Conservation (phyloP, 2,888 invertebrate genomes). For the Incurvaria masculella region DNA sequence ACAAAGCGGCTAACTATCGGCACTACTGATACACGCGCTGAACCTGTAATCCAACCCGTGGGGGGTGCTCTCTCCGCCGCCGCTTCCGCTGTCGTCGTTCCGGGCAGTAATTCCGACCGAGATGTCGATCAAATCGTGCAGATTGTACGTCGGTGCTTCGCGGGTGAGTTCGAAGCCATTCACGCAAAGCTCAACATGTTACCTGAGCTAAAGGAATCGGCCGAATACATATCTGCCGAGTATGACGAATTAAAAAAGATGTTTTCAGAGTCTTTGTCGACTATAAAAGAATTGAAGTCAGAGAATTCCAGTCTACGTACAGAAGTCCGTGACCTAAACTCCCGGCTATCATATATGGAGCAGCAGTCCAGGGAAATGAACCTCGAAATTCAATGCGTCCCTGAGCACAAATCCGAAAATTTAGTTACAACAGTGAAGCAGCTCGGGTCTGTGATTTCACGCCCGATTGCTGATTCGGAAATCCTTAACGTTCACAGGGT, state of each 20-base stretch:
- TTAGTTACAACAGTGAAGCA: conserved; percentile 13
- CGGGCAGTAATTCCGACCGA: not conserved
- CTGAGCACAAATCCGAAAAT: conserved; percentile 16
- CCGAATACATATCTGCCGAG: not conserved
- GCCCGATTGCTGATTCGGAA: no score
- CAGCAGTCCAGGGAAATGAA: conserved; percentile 14
- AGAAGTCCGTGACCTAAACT: conserved; percentile 1
- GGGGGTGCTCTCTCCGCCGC: no score
- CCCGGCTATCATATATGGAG: conserved; percentile 13
- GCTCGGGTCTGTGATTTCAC: not conserved
- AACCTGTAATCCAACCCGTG: no score
- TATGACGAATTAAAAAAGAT: conserved; percentile 5
- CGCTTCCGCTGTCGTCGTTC: no score
- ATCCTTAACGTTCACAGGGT: no score
- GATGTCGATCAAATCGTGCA: not conserved
- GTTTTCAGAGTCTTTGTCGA: not conserved
- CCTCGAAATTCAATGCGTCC: conserved; percentile 17
- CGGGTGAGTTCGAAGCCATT: not conserved
- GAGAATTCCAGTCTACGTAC: conserved; percentile 11
- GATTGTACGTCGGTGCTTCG: not conserved
- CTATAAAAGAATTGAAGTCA: conserved; percentile 1
- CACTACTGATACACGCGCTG: no score
- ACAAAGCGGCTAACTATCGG: no score
- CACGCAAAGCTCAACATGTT: not conserved
- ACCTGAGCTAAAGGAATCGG: not conserved